phyloP scores from a whole-genome alignment of 2,888 invertebrate species.

The Gymnocheta viridis region DNA sequence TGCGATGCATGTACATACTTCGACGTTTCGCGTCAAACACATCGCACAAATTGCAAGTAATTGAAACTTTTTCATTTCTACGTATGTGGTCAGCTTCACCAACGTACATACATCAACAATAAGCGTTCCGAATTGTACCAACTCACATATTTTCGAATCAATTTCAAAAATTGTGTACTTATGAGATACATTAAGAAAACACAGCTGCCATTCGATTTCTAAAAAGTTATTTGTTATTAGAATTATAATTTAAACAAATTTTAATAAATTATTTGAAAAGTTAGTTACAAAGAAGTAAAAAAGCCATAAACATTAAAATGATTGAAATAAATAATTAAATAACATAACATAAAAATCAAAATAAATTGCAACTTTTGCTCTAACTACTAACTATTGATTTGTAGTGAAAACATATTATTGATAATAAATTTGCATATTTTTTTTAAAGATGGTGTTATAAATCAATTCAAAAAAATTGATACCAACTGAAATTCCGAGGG shows the following conservation, averaged over 20 bases:
- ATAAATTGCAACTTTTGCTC: slow-evolving; percentile 61
- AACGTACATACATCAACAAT: too few species aligned
- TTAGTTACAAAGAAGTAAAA: background rate
- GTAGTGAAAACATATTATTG: slow-evolving; percentile 40
- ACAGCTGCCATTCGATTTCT: background rate
- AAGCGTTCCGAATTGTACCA: too few species aligned
- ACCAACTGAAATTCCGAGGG: slow-evolving; percentile 94
- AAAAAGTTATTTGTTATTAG: too few species aligned
- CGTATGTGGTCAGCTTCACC: too few species aligned
- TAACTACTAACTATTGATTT: slow-evolving; percentile 36
- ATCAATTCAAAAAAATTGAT: slow-evolving; percentile 84
- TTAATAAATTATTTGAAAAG: background rate
- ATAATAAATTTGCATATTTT: slow-evolving; percentile 32
- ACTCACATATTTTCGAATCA: too few species aligned
- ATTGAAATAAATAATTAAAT: slow-evolving; percentile 26
- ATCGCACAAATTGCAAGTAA: too few species aligned
- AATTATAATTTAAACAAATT: too few species aligned
- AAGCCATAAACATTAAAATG: slow-evolving; percentile 12
- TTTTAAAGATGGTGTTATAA: slow-evolving; percentile 72
- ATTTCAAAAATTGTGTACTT: too few species aligned
- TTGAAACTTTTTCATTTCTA: too few species aligned
- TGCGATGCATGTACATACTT: too few species aligned
- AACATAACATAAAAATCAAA: slow-evolving; percentile 49
- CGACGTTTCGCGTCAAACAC: too few species aligned
- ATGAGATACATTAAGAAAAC: background rate